phyloP scores from a whole-genome alignment of 2,113 vertebrate genomes.

The Sturnira hondurensis region DNA sequence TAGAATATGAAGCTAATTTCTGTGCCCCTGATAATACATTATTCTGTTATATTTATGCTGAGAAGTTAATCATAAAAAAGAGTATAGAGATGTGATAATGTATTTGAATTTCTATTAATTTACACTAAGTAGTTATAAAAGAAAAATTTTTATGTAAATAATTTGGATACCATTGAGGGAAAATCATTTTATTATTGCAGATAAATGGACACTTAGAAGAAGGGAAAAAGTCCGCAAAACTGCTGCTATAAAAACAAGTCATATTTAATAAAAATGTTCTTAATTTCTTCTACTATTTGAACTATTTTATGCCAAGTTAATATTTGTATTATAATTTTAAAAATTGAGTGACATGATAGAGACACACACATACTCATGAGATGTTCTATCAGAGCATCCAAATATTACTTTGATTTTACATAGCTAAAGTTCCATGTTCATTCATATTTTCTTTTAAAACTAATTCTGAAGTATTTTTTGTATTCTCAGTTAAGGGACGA shows the following conservation, averaged over 20 bases:
- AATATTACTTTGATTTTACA: constrained; percentile 4
- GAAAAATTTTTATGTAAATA: not conserved
- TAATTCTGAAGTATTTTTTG: not conserved
- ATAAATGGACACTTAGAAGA: not conserved
- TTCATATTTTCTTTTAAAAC: not conserved
- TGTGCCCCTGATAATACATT: not conserved
- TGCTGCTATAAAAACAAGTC: not conserved
- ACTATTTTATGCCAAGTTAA: not conserved
- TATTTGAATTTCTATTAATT: not conserved
- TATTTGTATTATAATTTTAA: not conserved
- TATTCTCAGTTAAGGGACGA: not conserved
- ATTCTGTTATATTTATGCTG: constrained; percentile 25
- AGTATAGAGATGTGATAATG: not conserved
- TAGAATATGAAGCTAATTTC: constrained; percentile 29
- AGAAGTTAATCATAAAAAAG: not conserved
- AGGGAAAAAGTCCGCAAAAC: not conserved
- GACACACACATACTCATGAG: not conserved
- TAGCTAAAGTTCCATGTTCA: not conserved
- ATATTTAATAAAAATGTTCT: not conserved
- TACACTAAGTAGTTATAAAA: not conserved
- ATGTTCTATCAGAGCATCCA: not conserved
- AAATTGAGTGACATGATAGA: not conserved
- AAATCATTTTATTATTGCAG: constrained; percentile 14
- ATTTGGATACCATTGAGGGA: constrained; percentile 1
- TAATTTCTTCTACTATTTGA: not conserved